Conservation (phyloP, 2,888 invertebrate species). For the Lasius platythorax region DNA sequence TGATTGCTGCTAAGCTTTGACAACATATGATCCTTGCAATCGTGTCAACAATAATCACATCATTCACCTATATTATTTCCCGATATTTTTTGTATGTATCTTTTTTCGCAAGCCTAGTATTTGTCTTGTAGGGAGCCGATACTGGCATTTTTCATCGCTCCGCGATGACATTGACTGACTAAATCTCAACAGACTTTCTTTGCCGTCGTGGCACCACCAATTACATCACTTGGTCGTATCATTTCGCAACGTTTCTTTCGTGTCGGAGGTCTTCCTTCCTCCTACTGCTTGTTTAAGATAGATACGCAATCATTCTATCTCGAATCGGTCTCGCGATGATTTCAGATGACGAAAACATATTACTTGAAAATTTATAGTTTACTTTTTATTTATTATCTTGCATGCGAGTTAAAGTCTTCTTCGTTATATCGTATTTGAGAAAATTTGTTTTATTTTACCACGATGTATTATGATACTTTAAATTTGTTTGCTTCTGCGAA, state of each 20-base stretch:
- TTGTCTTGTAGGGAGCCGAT: background rate
- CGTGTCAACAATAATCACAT: slow-evolving; percentile 23
- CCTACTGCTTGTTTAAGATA: slow-evolving; percentile 3
- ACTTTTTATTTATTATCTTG: background rate
- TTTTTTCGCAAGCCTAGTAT: background rate
- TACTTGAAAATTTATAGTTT: background rate
- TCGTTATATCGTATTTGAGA: background rate
- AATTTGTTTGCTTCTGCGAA: background rate
- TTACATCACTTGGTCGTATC: slow-evolving; percentile 25
- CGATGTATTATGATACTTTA: background rate
- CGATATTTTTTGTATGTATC: background rate
- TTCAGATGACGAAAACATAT: background rate
- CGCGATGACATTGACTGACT: background rate
- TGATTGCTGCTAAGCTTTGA: background rate
- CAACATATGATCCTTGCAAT: background rate
- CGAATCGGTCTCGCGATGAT: background rate
- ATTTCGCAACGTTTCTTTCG: slow-evolving; percentile 22
- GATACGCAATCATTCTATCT: slow-evolving; percentile 31
- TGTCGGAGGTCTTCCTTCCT: slow-evolving; percentile 33
- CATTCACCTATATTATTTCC: slow-evolving; percentile 1
- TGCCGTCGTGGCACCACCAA: background rate
- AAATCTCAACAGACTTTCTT: background rate
- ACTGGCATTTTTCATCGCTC: background rate
- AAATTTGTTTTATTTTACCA: background rate
- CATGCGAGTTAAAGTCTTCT: background rate